Evolutionary conservation across 2,888 invertebrate genomes (phyloP).

Genomic region (Dyspetes luteomarginatus): DNA sequence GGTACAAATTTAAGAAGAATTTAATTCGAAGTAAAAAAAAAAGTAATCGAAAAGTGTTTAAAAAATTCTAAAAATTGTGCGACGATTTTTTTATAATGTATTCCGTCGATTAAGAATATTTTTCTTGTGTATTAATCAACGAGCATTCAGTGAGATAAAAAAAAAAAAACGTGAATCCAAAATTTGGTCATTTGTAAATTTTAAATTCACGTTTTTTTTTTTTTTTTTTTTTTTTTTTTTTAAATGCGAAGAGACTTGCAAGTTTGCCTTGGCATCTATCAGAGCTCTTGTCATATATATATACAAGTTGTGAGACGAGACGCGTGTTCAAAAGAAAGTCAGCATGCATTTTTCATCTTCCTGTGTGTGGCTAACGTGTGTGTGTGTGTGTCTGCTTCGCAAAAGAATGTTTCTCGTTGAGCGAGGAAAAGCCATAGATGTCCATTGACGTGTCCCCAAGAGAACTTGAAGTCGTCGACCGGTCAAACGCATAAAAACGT

Average conservation of each 20-base stretch:
- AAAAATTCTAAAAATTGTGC: too few species aligned
- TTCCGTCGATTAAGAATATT: too few species aligned
- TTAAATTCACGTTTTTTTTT: neutral
- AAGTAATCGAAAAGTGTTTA: too few species aligned
- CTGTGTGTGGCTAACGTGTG: neutral
- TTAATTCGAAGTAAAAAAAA: too few species aligned
- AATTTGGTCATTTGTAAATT: neutral
- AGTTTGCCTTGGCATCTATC: conserved; percentile 50
- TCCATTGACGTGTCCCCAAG: conserved; percentile 10
- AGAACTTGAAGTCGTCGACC: conserved; percentile 50
- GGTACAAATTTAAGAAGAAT: too few species aligned
- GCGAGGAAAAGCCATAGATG: conserved; percentile 33
- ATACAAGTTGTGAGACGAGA: too few species aligned
- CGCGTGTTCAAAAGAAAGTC: conserved; percentile 47
- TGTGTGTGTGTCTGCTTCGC: neutral
- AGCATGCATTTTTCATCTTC: conserved; percentile 52
- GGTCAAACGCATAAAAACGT: conserved; percentile 33
- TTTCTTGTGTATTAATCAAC: too few species aligned
- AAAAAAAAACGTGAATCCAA: neutral
- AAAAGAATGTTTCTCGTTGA: conserved; percentile 36
- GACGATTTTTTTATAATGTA: too few species aligned
- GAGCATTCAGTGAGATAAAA: too few species aligned
- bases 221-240: neutral
- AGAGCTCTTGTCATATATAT: too few species aligned
- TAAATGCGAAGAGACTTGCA: conserved; percentile 6